Base-by-base conservation (phyloP, 2,888 invertebrate species). In the Eueremaeus valkanovi region DNA sequence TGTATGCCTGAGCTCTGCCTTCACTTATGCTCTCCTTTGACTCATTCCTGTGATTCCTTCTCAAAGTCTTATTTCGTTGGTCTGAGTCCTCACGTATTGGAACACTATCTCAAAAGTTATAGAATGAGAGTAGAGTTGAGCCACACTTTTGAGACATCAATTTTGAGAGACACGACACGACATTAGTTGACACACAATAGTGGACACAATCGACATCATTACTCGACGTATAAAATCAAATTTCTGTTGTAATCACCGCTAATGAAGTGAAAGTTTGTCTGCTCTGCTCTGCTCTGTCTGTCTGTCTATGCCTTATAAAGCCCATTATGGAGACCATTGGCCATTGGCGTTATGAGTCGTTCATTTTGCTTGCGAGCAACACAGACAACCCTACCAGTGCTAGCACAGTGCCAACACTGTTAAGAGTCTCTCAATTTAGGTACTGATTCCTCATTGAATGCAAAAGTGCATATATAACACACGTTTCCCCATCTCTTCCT, bases 191-290 rank as follows among this genome's bases (percentile, higher is more conserved):
- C 13, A 42, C 42, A 68, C 68, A 68, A 68, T 45, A 66, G 33
- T 66, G 36, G 63, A 36, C 21, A 66, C 63, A 66, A n/a, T 45
- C 27, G 68, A 70, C 70, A 70, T 70, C 42, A 70, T 70, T 70
- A 70, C 16, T 29, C n/a, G 40, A 27, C 11, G 45, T 70, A 27
- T 27, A 70, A 70, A 70, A 70, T 70, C 70, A 70, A 70, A 70
- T 70, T 70, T 70, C 45, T 45, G 45, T 40, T 36, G 63, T 66
- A 36, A 66, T 70, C 70, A 45, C 40, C 42, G 40, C 16, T 70
- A 70, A 70, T 70, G 70, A 70, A 70, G 40, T 40, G 66, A 70
- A 40, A 45, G 42, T 70, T 45, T 27, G 42, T 70, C 36, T 40
- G 36, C 21, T 70, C 1, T 45, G 61, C 9, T 31, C 13, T 66